These are phyloP conservation scores for Tribolium freemani DNA, from an alignment of 2,888 invertebrate species.

Conservation along the genomic window DNA sequence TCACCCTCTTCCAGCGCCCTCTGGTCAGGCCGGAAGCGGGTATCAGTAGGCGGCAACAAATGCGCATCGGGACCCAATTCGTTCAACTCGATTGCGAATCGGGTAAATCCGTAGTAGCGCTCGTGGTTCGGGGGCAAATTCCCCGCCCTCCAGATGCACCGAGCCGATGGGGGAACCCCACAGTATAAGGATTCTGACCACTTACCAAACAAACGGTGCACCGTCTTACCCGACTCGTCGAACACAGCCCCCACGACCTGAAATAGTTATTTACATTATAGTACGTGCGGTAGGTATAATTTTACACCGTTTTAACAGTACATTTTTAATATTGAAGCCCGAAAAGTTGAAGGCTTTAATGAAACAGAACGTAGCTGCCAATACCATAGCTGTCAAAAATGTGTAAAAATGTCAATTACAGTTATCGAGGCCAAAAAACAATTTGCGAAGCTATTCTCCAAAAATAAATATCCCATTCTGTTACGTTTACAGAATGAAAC, in stretches of 20 bases:
- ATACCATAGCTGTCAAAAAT: no score
- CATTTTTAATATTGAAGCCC: no score
- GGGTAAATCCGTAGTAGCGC: constrained; percentile 86
- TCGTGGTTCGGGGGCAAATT: constrained; percentile 86
- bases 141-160: constrained; percentile 85
- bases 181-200: constrained; percentile 88
- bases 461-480: no score
- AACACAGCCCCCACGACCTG: constrained; percentile 73
- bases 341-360: no score
- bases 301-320: no score
- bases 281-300: neutral
- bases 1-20: constrained; percentile 84
- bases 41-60: constrained; percentile 81
- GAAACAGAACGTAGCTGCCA: no score
- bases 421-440: no score
- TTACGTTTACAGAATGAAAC: no score
- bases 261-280: constrained; percentile 35
- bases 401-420: no score
- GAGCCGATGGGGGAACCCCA: constrained; percentile 79
- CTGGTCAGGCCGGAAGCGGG: constrained; percentile 82
- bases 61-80: constrained; percentile 78
- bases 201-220: constrained; percentile 79
- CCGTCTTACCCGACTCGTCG: constrained; percentile 72
- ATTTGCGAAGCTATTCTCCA: no score
- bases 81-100: constrained; percentile 88